Conservation (phyloP, 2,888 invertebrate species). For the Brassicogethes aeneus region DNA sequence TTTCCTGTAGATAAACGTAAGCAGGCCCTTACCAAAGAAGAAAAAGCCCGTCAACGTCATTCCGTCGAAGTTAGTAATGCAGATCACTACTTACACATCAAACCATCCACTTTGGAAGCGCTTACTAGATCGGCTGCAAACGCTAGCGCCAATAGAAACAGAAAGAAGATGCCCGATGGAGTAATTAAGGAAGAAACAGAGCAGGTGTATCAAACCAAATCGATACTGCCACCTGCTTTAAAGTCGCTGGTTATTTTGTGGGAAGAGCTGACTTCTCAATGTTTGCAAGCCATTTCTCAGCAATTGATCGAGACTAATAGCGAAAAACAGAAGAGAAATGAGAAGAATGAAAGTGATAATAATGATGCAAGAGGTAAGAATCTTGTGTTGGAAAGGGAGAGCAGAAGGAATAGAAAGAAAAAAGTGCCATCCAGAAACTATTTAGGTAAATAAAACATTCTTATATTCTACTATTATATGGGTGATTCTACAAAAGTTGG, state of each 20-base stretch:
- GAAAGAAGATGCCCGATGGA: constrained; percentile 38
- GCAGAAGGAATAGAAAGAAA: constrained; percentile 51
- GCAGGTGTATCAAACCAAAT: constrained; percentile 48
- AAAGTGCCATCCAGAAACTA: constrained; percentile 42
- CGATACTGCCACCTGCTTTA: constrained; percentile 77
- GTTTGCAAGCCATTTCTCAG: constrained; percentile 56
- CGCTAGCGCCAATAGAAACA: constrained; percentile 61
- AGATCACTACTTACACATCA: constrained; percentile 65
- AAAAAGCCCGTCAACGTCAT: constrained; percentile 67
- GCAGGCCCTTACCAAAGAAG: constrained; percentile 47
- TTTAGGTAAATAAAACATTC: constrained; percentile 25
- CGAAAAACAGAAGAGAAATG: constrained; percentile 26
- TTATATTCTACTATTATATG: constrained; percentile 5
- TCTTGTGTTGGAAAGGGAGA: constrained; percentile 36
- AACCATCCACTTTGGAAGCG: constrained; percentile 69
- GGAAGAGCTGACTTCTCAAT: constrained; percentile 71
- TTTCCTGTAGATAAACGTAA: constrained; percentile 39
- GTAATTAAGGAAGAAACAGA: constrained; percentile 46
- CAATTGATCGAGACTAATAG: constrained; percentile 48
- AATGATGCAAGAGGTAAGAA: constrained; percentile 40
- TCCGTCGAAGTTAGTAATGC: constrained; percentile 74
- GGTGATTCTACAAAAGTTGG: too few relatives aligned
- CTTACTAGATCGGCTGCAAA: constrained; percentile 70
- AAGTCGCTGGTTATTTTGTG: constrained; percentile 82
- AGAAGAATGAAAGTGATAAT: constrained; percentile 22